Percentiles rank a stretch among this genome's conserved stretches.
Evolutionary conservation across 2,797 vertebrate genomes (phyloP).

Genomic region (Sebastes umbrosus): DNA sequence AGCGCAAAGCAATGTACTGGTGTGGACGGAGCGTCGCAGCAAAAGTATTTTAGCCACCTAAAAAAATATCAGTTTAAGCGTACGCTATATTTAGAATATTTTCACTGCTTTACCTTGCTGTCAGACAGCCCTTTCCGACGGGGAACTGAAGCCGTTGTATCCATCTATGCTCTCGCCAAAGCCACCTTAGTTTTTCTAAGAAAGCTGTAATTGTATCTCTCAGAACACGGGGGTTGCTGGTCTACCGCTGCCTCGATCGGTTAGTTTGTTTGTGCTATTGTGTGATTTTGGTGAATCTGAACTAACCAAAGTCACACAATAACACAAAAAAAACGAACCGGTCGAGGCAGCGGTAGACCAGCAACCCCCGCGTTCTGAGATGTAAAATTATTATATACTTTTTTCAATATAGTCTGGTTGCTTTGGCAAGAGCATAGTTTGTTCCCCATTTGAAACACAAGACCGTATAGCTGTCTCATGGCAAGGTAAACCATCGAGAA

Average conservation of each 20-base stretch:
- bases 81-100: neutral
- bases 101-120: neutral
- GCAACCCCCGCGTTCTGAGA: no score
- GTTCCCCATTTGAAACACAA: no score
- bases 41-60: neutral
- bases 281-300: neutral
- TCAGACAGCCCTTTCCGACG: neutral
- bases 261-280: neutral
- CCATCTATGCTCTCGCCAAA: neutral
- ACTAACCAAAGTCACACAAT: no score
- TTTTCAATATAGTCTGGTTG: no score
- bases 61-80: neutral
- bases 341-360: no score
- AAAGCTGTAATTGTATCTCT: neutral
- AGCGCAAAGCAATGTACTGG: neutral
- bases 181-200: neutral
- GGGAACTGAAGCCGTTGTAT: neutral
- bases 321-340: no score
- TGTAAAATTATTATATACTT: fast-evolving
- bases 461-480: no score
- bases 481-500: no score
- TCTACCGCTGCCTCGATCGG: neutral
- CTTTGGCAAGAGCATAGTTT: no score
- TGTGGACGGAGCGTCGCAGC: neutral
- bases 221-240: neutral